Evolutionary conservation across 2,797 vertebrate genomes (phyloP).

Genomic region (Toxotes lorentzi): DNA sequence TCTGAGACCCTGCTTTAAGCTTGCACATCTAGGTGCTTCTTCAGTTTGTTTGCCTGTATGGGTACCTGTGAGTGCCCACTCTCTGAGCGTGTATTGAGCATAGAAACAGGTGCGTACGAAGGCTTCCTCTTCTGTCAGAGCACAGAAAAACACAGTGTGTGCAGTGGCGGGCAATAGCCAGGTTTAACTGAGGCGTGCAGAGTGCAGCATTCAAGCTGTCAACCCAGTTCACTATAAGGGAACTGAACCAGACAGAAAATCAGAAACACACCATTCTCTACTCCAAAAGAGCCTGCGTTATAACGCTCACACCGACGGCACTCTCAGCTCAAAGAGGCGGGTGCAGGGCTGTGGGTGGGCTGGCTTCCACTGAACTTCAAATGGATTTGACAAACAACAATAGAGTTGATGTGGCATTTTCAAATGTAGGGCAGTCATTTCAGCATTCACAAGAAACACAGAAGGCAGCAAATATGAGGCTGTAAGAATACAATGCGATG

Average conservation of each 20-base stretch:
- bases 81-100: constrained; percentile 18
- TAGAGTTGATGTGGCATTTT: constrained; percentile 74
- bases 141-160: constrained; percentile 26
- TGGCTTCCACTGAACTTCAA: constrained; percentile 59
- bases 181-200: constrained; percentile 41
- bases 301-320: constrained; percentile 34
- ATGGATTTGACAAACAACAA: constrained; percentile 72
- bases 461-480: constrained; percentile 41
- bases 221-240: constrained; percentile 44
- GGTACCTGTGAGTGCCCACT: background rate
- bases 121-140: constrained; percentile 22
- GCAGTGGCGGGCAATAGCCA: constrained; percentile 11
- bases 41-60: background rate
- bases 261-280: constrained; percentile 43
- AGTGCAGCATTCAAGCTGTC: constrained; percentile 55
- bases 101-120: constrained; percentile 16
- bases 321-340: constrained; percentile 52
- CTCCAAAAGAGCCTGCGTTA: constrained; percentile 39
- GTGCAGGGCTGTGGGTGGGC: constrained; percentile 61
- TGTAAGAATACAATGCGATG: constrained; percentile 25
- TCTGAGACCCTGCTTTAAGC: background rate
- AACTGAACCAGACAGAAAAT: constrained; percentile 58
- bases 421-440: constrained; percentile 68
- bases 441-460: constrained; percentile 32
- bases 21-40: background rate